Percentiles rank a stretch among this genome's conserved stretches.
Evolutionary conservation across 2,113 vertebrate genomes (phyloP).

Genomic region (Lophochroa leadbeateri): DNA sequence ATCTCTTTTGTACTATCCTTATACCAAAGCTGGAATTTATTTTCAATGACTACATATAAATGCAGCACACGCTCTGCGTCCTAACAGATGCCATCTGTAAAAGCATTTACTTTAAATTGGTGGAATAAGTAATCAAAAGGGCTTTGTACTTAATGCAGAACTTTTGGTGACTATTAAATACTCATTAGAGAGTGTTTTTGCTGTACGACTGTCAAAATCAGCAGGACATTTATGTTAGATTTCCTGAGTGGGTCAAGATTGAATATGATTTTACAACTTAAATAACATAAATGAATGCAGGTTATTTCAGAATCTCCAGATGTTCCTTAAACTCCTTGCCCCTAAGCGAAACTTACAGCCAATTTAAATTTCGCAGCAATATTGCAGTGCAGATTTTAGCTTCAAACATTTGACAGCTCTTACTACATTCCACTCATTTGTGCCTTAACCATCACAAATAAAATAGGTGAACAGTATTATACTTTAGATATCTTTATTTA

Average conservation of each 20-base stretch:
- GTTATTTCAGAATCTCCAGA: conserved; percentile 85
- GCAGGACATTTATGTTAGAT: conserved; percentile 85
- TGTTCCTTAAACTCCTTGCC: conserved; percentile 77
- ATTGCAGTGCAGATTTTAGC: conserved; percentile 61
- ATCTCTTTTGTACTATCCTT: conserved; percentile 75
- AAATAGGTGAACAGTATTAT: neutral
- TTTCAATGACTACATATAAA: conserved; percentile 81
- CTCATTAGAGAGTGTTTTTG: conserved; percentile 88
- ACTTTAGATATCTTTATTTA: neutral
- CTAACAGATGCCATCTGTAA: conserved; percentile 89
- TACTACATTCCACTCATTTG: neutral
- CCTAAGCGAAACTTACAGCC: conserved; percentile 70
- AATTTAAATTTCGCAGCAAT: conserved; percentile 72
- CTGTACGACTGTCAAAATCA: conserved; percentile 87
- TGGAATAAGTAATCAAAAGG: conserved; percentile 89
- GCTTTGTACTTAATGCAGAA: conserved; percentile 89
- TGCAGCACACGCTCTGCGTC: conserved; percentile 77
- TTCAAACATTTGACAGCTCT: conserved; percentile 43
- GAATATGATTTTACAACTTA: conserved; percentile 88
- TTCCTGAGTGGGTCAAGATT: conserved; percentile 87
- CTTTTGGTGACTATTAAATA: conserved; percentile 88
- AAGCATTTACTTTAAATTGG: conserved; percentile 90
- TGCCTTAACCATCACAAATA: neutral
- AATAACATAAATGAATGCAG: conserved; percentile 84
- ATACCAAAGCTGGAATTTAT: conserved; percentile 83